A percentile compares a stretch with the other conserved stretches of the same genome.
phyloP scores from a whole-genome alignment of 1,140 invertebrate genomes.

The Tenebrio molitor region DNA sequence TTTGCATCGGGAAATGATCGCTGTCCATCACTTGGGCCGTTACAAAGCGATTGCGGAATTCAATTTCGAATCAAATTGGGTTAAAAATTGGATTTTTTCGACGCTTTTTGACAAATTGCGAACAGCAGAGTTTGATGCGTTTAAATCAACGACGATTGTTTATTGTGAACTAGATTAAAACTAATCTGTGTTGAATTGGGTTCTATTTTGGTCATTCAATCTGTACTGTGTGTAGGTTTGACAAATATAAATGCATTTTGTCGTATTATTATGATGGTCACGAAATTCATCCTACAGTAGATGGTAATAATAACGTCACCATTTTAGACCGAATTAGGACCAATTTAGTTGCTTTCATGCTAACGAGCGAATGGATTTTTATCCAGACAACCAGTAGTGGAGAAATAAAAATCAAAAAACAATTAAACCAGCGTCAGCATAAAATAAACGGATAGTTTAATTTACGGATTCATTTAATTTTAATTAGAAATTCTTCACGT shows the following conservation, averaged over 20 bases:
- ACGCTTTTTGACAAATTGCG: no score
- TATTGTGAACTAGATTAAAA: not conserved
- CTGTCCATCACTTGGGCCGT: no score
- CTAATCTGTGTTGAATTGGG: not conserved
- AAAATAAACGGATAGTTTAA: no score
- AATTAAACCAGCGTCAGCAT: no score
- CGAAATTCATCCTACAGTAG: not conserved
- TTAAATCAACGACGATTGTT: not conserved
- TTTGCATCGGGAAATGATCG: not conserved
- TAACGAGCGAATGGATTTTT: not conserved
- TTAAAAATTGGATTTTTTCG: not conserved
- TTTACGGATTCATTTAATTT: no score
- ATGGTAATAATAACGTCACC: not conserved
- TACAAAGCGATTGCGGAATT: no score
- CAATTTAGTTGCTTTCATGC: not conserved
- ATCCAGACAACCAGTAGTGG: no score
- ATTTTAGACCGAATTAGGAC: not conserved
- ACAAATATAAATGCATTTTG: constrained; percentile 12
- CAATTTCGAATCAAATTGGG: no score
- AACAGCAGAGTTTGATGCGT: no score
- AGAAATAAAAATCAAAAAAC: no score
- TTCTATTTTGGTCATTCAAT: not conserved
- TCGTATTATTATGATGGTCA: constrained; percentile 12
- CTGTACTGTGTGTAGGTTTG: constrained; percentile 5
- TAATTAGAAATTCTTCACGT: no score